Evolutionary conservation across 2,888 invertebrate species (phyloP).

Genomic region (Tricholauxania praeusta): DNA sequence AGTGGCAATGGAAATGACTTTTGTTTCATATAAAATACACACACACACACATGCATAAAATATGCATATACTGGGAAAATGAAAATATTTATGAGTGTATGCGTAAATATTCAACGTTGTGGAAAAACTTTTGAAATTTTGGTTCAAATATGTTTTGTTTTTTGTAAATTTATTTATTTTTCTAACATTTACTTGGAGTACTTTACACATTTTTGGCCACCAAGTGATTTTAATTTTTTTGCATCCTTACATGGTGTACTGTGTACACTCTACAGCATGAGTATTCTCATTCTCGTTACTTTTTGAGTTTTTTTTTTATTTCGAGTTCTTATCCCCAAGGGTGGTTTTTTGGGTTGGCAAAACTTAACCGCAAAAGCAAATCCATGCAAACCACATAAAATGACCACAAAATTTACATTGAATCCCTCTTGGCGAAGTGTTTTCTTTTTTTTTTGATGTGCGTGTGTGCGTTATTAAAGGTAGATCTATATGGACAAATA

Average conservation of each 20-base stretch:
- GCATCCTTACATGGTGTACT: background rate
- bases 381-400: constrained; percentile 50
- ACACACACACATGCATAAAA: background rate
- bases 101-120: constrained; percentile 3
- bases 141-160: constrained; percentile 2
- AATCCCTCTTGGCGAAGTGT: constrained; percentile 41
- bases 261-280: background rate
- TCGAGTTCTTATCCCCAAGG: background rate
- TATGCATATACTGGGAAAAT: background rate
- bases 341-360: constrained; percentile 19
- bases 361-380: constrained; percentile 36
- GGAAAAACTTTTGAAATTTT: constrained; percentile 14
- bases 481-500: too few species aligned
- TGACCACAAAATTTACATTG: constrained; percentile 53
- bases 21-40: background rate
- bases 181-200: background rate
- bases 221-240: constrained; percentile 1
- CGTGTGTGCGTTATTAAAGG: constrained; percentile 34
- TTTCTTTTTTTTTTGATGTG: constrained; percentile 16
- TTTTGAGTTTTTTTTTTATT: background rate
- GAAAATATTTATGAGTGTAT: background rate
- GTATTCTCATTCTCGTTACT: background rate
- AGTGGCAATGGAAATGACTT: constrained; percentile 14
- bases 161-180: background rate
- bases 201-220: background rate